Evolutionary conservation across 2,113 vertebrate species (phyloP), one percentile per base, ranked within the genome.

Genomic region (Cyanoramphus novaezelandiae): DNA sequence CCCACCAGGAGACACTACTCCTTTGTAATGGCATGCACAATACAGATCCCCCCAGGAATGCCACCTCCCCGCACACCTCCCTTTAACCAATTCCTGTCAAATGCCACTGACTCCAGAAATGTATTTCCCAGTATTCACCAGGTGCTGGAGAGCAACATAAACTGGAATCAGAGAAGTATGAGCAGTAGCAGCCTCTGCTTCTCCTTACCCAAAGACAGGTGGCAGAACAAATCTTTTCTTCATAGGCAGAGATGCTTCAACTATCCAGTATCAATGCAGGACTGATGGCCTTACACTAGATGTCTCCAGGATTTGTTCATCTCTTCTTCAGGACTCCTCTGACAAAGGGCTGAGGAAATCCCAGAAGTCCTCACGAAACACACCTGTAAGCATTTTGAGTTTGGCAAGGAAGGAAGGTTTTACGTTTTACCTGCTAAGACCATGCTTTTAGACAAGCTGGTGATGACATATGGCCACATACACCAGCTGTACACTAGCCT

Each of bases 181-280:
- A 94, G 68, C n/a, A 94, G 86, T 17, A 93, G 60, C 52, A 91
- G 69, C 60, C 83, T 94, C 83, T 91, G 80, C 83, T 83, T 86
- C 92, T 93, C 65, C 91, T 96, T 93, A 95, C 86, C 92, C 88
- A 92, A 96, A 86, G 50, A 69, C 33, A 92, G 92, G 74, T 76
- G 81, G 71, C 53, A 93, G 94, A 96, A 96, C 63, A 93, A 88
- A 92, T 90, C 82, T 92, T 90, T 94, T 95, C 95, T 95, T 92
- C 82, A 53, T 0, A 92, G 76, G 76, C 8, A 9, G 63, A 90
- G 88, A 59, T 86, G 91, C 88, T 94, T 92, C 88, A 90, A 76
- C 88, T 90, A 93, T 85, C 85, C 90, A 87, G 70, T 82, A 75
- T 70, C 92, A 91, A 65, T 79, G 87, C 57, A 87, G 93, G 85